Evolutionary conservation across 2,797 vertebrate species (phyloP).

Genomic region (Syncerus caffer): DNA sequence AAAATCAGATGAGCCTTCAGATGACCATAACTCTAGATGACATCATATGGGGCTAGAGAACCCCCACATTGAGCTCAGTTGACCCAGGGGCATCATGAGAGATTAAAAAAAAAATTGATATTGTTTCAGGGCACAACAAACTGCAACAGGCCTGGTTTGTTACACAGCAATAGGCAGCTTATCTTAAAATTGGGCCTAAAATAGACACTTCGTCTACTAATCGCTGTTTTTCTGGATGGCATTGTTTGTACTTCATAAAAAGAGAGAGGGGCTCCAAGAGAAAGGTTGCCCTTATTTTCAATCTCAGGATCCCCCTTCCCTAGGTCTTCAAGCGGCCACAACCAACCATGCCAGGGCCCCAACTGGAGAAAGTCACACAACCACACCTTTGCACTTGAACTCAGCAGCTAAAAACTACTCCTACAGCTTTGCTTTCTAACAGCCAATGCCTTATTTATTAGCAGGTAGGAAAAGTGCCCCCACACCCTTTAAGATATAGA

Average conservation of each 20-base stretch:
- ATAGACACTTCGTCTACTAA: neutral
- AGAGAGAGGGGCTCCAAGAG: neutral
- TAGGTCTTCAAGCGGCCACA: neutral
- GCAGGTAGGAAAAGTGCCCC: neutral
- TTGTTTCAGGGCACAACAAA: neutral
- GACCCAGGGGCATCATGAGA: neutral
- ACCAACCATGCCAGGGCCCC: neutral
- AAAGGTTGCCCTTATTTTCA: neutral
- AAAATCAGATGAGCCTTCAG: neutral
- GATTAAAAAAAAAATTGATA: neutral
- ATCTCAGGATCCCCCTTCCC: neutral
- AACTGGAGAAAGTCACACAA: neutral
- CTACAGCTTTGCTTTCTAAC: neutral
- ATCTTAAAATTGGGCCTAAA: neutral
- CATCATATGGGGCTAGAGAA: neutral
- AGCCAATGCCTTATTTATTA: constrained; percentile 36
- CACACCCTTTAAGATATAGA: neutral
- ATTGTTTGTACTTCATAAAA: neutral
- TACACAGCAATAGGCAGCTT: neutral
- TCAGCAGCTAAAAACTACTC: neutral
- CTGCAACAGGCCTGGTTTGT: neutral
- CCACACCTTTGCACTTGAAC: neutral
- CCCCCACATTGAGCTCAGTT: neutral
- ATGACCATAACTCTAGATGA: neutral
- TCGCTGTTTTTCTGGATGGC: neutral